Percentiles rank a stretch among this genome's conserved stretches.
phyloP scores from a whole-genome alignment of 2,113 vertebrate genomes.

The Deroptyus accipitrinus region DNA sequence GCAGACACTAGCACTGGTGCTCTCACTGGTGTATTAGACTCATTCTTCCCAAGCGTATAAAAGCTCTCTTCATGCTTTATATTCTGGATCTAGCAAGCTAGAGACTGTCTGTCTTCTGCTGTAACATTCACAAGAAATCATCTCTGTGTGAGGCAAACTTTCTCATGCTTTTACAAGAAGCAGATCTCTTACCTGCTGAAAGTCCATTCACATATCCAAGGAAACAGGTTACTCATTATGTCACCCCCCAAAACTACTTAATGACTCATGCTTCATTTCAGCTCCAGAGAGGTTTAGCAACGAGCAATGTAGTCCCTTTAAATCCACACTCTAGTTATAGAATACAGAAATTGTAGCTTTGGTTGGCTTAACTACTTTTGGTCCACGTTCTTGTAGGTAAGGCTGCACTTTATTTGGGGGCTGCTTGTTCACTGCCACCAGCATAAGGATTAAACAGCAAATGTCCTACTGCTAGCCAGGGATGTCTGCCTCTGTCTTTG shows the following conservation, averaged over 20 bases:
- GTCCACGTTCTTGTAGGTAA: not conserved
- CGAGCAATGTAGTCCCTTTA: not conserved
- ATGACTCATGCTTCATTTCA: conserved; percentile 47
- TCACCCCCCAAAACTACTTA: conserved; percentile 39
- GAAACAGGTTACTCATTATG: conserved; percentile 48
- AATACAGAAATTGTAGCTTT: not conserved
- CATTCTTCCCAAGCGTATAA: not conserved
- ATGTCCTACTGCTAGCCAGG: not conserved
- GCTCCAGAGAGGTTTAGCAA: not conserved
- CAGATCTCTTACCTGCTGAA: conserved; percentile 37
- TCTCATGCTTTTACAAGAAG: conserved; percentile 29
- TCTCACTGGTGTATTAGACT: not conserved
- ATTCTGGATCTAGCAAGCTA: not conserved
- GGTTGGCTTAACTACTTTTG: not conserved
- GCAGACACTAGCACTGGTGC: not conserved
- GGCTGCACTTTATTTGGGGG: not conserved
- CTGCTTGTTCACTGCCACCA: not conserved
- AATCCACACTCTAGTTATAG: not conserved
- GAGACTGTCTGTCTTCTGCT: not conserved
- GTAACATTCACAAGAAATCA: not conserved
- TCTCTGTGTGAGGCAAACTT: not conserved
- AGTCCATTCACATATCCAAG: conserved; percentile 43
- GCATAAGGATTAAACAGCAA: not conserved
- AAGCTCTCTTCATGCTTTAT: not conserved
- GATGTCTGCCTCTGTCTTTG: not conserved